Percentiles rank a stretch among this genome's conserved stretches.
Conservation (phyloP, 2,888 invertebrate species). For the Lasioglossum vierecki region DNA sequence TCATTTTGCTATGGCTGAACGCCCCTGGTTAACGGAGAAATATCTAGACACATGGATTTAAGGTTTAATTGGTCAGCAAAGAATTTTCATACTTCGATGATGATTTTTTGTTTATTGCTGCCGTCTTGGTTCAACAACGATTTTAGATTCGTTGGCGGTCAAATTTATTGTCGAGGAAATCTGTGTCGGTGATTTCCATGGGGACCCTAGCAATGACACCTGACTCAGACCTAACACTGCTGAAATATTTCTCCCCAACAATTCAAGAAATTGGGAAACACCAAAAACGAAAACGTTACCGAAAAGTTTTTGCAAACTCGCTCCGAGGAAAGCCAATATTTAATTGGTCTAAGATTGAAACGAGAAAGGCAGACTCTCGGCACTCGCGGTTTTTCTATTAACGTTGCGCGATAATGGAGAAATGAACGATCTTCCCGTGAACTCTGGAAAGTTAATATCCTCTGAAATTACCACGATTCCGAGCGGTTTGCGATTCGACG, state of each 20-base stretch:
- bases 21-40: slow-evolving; percentile 33
- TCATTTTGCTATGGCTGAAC: slow-evolving; percentile 52
- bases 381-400: neutral
- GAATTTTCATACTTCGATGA: no score
- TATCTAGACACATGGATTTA: slow-evolving; percentile 22
- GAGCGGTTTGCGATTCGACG: neutral
- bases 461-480: neutral
- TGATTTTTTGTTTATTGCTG: neutral
- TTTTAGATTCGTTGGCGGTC: no score
- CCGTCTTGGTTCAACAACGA: no score
- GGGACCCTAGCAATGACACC: no score
- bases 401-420: neutral
- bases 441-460: neutral
- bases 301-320: neutral
- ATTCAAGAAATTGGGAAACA: neutral
- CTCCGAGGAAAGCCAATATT: neutral
- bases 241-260: neutral
- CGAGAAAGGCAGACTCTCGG: neutral
- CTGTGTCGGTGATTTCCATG: no score
- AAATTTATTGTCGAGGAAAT: no score
- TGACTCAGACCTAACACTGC: neutral
- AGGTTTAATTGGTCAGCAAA: neutral
- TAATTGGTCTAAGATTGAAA: neutral
- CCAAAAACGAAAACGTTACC: neutral
- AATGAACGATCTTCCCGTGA: neutral